Evolutionary conservation across 2,888 invertebrate species (phyloP).

Genomic region (Amorpha juglandis): DNA sequence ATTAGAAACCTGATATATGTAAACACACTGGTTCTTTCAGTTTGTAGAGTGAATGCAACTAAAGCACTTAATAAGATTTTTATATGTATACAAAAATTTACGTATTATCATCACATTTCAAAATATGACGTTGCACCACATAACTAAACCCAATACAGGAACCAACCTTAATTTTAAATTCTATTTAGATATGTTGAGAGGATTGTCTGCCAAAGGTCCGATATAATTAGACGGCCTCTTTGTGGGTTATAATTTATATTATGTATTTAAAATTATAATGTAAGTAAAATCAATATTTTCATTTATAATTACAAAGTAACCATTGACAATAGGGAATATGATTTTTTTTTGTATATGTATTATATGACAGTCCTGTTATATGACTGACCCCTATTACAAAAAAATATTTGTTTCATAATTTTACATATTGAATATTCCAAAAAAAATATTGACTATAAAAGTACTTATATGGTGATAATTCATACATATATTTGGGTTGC

Average conservation of each 20-base stretch:
- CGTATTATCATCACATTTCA: background rate
- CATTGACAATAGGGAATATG: background rate
- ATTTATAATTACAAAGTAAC: too few relatives aligned
- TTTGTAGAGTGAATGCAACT: background rate
- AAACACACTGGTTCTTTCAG: constrained; percentile 21
- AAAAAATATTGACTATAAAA: too few relatives aligned
- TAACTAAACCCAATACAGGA: constrained; percentile 1
- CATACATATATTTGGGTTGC: too few relatives aligned
- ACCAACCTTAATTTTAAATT: background rate
- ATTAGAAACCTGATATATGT: constrained; percentile 4
- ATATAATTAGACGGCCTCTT: too few relatives aligned
- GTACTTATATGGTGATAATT: too few relatives aligned
- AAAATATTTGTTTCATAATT: too few relatives aligned
- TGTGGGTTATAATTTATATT: background rate
- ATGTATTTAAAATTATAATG: background rate
- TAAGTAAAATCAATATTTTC: background rate
- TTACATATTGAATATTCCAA: too few relatives aligned
- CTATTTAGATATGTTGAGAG: background rate
- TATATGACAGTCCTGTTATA: too few relatives aligned
- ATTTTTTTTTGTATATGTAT: too few relatives aligned
- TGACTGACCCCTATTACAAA: background rate
- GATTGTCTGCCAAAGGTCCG: background rate
- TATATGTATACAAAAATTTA: background rate
- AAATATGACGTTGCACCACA: background rate
- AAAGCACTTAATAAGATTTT: constrained; percentile 8